Conservation (phyloP, 2,888 invertebrate genomes). For the Cheiracanthium punctorium region DNA sequence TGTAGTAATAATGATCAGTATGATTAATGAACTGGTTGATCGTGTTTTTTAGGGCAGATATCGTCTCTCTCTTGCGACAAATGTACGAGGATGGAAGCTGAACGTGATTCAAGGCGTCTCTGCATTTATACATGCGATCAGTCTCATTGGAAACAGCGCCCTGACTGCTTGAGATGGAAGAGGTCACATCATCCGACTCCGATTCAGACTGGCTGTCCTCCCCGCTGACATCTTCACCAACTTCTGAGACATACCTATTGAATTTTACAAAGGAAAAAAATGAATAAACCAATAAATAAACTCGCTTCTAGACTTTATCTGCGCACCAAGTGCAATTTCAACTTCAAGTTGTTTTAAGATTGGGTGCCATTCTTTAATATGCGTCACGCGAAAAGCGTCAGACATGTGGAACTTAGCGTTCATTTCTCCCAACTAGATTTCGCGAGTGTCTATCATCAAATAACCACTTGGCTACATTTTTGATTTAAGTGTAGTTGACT, state of each 20-base stretch:
- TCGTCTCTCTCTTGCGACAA: conserved; percentile 11
- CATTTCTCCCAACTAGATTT: no score
- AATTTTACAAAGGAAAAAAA: no score
- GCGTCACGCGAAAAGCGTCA: no score
- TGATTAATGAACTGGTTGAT: conserved; percentile 81
- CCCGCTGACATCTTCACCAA: conserved; percentile 32
- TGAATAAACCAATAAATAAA: no score
- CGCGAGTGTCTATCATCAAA: no score
- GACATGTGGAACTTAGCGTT: no score
- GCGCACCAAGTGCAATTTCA: no score
- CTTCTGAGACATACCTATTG: background rate
- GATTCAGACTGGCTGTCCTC: conserved; percentile 53
- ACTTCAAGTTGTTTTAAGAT: no score
- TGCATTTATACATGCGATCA: conserved; percentile 29
- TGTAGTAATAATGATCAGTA: conserved; percentile 88
- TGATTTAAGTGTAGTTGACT: no score
- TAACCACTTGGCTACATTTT: no score
- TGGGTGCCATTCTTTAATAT: no score
- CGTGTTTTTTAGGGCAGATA: conserved; percentile 68
- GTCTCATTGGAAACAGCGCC: conserved; percentile 63
- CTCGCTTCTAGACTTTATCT: no score
- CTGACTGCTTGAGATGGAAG: conserved; percentile 68
- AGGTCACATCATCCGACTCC: conserved; percentile 64
- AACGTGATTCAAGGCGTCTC: conserved; percentile 36
- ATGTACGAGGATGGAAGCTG: conserved; percentile 29